Percentiles rank a stretch among this genome's conserved stretches.
Conservation (phyloP, 1,140 invertebrate genomes). For the Geopemphigus sp. region DNA sequence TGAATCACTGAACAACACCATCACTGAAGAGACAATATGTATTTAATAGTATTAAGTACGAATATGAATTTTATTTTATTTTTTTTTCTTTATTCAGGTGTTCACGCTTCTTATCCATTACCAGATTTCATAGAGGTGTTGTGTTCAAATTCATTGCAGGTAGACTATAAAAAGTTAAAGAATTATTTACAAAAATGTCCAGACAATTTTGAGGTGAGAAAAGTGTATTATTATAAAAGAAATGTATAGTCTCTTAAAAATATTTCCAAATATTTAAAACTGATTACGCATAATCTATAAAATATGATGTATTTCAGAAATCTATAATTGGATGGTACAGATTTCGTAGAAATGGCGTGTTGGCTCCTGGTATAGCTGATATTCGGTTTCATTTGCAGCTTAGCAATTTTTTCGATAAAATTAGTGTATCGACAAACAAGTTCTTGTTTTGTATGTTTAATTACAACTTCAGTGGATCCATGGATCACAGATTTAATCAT, state of each 20-base stretch:
- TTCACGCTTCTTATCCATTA: conserved; percentile 37
- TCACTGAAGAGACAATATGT: conserved; percentile 45
- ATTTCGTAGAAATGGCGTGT: conserved; percentile 19
- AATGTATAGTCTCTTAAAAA: neutral
- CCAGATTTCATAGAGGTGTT: conserved; percentile 23
- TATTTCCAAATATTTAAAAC: neutral
- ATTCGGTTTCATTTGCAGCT: conserved; percentile 28
- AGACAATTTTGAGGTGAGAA: conserved; percentile 16
- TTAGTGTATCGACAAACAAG: conserved; percentile 9
- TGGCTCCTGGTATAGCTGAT: conserved; percentile 24
- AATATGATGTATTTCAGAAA: conserved; percentile 18
- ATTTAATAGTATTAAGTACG: neutral
- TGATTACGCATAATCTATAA: neutral
- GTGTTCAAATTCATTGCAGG: conserved; percentile 20
- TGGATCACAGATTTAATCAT: conserved; percentile 37
- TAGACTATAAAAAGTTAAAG: conserved; percentile 33
- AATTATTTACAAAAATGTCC: conserved; percentile 27
- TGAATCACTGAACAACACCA: conserved; percentile 36
- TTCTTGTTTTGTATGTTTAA: conserved; percentile 21
- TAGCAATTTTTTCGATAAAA: conserved; percentile 29
- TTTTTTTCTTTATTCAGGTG: conserved; percentile 20
- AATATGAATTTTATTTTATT: neutral
- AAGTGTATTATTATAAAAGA: neutral
- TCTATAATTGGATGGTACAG: conserved; percentile 39
- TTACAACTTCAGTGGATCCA: conserved; percentile 7